Evolutionary conservation across 2,797 vertebrate genomes (phyloP), one percentile per base, ranked within the genome.

Genomic region (Anniella stebbinsi): DNA sequence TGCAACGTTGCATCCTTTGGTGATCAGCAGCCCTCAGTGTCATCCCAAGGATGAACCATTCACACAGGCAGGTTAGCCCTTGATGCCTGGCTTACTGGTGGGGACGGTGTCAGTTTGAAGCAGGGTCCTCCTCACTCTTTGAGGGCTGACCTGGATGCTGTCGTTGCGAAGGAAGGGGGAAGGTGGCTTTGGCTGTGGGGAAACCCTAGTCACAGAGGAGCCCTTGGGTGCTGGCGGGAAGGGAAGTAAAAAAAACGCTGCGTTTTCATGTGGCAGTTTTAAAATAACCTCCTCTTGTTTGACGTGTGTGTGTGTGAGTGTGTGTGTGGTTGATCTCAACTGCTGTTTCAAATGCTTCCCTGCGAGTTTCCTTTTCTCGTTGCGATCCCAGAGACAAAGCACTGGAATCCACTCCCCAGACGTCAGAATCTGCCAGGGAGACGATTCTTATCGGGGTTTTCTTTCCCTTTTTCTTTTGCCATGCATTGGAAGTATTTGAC

Each of bases 401-500:
- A 15, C 41, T 21, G 21, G 30, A 60, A n/a, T 36, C 36, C 36
- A 83, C 80, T 54, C 12, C 4, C 72, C 2, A 12, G 23, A 41
- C 8, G 36, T 25, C 51, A 10, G 51, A 63, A 25, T 30, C 11
- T 25, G n/a, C 28, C 2, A 21, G 33, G 6, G 21, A 86, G 57
- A 36, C 15, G 63, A 54, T 38, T 2, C 21, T 77, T 60, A 73
- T 12, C 1, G n/a, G 4, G 36, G 17, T 23, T 41, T 41, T 21
- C 18, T 4, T 23, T 45, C 21, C 6, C 13, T 33, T 13, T 60
- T 10, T 28, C 7, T 87, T 60, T 18, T 66, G 0, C 91, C 91
- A 75, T 67, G 93, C 45, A 10, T 92, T 91, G 54, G 75, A 93
- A 93, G 33, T 15, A 15, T 69, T 91, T 80, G 72, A 54, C 70